A percentile compares a stretch with the other conserved stretches of the same genome.
Conservation (phyloP, 2,888 invertebrate species). For the Caenorhabditis sinica region DNA sequence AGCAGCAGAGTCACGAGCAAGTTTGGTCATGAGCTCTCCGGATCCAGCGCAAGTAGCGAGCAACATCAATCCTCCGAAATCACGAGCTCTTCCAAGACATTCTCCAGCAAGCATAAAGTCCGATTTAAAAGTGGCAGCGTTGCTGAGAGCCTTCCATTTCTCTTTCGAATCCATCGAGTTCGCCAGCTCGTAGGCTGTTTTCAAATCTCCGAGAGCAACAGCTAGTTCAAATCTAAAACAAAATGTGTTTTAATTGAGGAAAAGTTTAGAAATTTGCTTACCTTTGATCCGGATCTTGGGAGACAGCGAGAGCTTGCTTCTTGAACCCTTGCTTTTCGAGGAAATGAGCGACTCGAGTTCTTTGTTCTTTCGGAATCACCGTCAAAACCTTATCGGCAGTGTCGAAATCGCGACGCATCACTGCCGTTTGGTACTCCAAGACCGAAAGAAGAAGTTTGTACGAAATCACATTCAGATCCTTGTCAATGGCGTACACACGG, state of each 20-base stretch:
- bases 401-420: constrained; percentile 89
- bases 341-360: constrained; percentile 98
- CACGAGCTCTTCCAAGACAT: constrained; percentile 95
- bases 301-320: constrained; percentile 96
- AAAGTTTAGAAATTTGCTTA: constrained; percentile 39
- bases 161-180: constrained; percentile 91
- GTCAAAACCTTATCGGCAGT: constrained; percentile 88
- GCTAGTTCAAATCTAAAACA: constrained; percentile 93
- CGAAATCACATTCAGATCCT: constrained; percentile 96
- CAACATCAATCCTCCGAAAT: constrained; percentile 93
- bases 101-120: constrained; percentile 93
- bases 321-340: constrained; percentile 99
- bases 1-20: constrained; percentile 86
- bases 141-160: constrained; percentile 91
- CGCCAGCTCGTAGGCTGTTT: constrained; percentile 91
- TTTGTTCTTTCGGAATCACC: constrained; percentile 95
- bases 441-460: constrained; percentile 92
- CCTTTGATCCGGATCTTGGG: constrained; percentile 96
- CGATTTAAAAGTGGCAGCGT: constrained; percentile 83
- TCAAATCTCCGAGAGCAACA: constrained; percentile 92
- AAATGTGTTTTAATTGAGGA: constrained; percentile 2
- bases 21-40: constrained; percentile 72
- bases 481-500: constrained; percentile 95
- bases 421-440: constrained; percentile 99
- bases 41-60: constrained; percentile 91